Base-by-base conservation (phyloP, 2,113 vertebrate species). In the Crotalus horridus region DNA sequence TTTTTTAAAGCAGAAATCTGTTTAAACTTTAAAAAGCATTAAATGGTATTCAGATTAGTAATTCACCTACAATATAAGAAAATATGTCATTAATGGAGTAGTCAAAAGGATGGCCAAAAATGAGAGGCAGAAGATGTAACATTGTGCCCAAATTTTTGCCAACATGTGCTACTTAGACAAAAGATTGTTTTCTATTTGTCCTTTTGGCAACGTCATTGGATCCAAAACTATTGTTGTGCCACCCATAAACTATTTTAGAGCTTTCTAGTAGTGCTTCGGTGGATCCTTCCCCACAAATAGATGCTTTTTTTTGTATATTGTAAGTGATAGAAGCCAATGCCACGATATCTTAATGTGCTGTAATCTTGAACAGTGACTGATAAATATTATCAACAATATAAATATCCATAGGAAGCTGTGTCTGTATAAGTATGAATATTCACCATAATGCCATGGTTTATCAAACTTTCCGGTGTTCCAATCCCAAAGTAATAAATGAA, bases 351-450 rank as follows among this genome's bases (percentile, higher is more conserved):
- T 87, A 12, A 51, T 39, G 4, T 87, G 9, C 43, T 53, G 48
- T 87, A 51, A 26, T 15, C 48, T 87, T 51, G 11, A 87, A 87
- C 43, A 86, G 24, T 87, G 43, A 74, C 13, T 51, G 43, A 21
- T 24, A 46, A 24, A 46, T 85, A 85, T 46, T 46, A 46, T 46
- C 81, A 85, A 46, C 39, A 46, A 46, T 85, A 48, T 23, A 85
- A 87, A 5, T 26, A 23, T 29, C 12, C 48, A n/a, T n/a, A 86
- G 8, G 11, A 17, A 86, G 9, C n/a, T 24, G 9, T 24, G 33
- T 92, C 93, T 94, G 54, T 3, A 90, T 24, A 2, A 90, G 85
- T 94, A 87, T 86, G 90, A 87, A 55, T 90, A 91, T 51, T 55
- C 92, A 93, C 20, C 13, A 4, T 74, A 69, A 51, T n/a, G 64